Percentiles rank a stretch among this genome's conserved stretches.
Evolutionary conservation across 2,113 vertebrate genomes (phyloP).

Genomic region (Haplochromis vanheusdeni): DNA sequence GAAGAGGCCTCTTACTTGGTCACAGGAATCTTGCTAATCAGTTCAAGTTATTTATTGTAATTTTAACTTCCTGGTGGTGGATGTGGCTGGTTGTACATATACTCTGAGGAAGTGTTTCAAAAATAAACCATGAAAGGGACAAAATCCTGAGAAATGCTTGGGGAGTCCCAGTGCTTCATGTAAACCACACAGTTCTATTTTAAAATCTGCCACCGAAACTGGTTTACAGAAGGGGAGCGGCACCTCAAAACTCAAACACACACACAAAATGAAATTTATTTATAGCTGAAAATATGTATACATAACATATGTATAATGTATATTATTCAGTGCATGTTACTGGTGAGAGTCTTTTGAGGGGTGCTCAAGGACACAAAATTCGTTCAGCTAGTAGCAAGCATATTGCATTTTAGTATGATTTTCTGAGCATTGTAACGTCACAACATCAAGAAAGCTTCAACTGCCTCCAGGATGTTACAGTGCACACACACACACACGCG

Average conservation of each 20-base stretch:
- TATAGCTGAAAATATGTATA: background rate
- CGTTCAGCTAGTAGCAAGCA: background rate
- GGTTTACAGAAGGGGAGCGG: background rate
- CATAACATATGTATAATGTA: background rate
- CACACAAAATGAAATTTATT: background rate
- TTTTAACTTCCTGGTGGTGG: background rate
- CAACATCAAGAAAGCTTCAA: background rate
- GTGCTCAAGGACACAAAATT: background rate
- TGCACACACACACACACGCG: background rate
- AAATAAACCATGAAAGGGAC: background rate
- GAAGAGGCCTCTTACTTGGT: background rate
- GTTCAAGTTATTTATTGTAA: background rate
- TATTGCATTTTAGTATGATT: background rate
- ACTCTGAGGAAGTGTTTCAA: background rate
- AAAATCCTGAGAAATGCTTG: background rate
- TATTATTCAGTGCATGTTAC: background rate
- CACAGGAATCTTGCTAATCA: background rate
- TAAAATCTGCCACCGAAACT: background rate
- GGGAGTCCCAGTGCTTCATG: background rate
- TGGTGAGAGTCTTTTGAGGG: background rate
- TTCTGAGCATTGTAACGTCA: background rate
- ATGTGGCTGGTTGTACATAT: background rate
- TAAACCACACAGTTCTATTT: background rate
- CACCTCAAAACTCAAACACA: background rate
- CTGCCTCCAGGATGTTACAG: background rate